Percentiles rank a stretch among this genome's conserved stretches.
phyloP scores from a whole-genome alignment of 2,797 vertebrate genomes.

The Holocentrus rufus region DNA sequence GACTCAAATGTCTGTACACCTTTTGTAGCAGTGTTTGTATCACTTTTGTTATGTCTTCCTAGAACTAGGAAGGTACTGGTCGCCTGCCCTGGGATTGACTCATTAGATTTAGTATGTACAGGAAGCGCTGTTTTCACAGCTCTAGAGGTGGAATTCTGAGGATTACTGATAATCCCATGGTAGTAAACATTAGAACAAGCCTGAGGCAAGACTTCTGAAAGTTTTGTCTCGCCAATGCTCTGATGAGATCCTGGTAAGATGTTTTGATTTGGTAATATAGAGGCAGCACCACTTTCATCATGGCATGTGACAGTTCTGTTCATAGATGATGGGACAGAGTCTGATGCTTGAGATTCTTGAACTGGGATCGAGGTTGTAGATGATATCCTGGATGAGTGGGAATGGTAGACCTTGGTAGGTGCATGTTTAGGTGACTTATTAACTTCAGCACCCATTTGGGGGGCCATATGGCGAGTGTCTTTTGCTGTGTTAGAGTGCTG shows the following conservation, averaged over 20 bases:
- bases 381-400: conserved; percentile 60
- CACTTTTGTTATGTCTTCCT: conserved; percentile 87
- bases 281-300: conserved; percentile 65
- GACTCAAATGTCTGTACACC: conserved; percentile 74
- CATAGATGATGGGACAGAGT: conserved; percentile 45
- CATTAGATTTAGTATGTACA: conserved; percentile 84
- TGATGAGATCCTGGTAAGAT: conserved; percentile 73
- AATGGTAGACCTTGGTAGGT: conserved; percentile 70
- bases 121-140: conserved; percentile 82
- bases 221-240: conserved; percentile 78
- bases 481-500: conserved; percentile 66
- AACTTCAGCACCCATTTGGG: conserved; percentile 65
- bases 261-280: conserved; percentile 71
- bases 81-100: conserved; percentile 83
- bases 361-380: conserved; percentile 52
- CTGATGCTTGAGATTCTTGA: conserved; percentile 62
- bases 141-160: conserved; percentile 80
- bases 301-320: conserved; percentile 55
- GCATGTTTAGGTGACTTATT: conserved; percentile 71
- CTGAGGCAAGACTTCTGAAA: conserved; percentile 79
- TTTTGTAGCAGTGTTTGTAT: conserved; percentile 81
- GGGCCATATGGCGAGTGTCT: conserved; percentile 56
- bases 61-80: conserved; percentile 84
- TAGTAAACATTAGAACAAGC: conserved; percentile 69
- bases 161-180: conserved; percentile 65